Conservation (phyloP, 2,113 vertebrate genomes). For the Oreocharis arfaki region DNA sequence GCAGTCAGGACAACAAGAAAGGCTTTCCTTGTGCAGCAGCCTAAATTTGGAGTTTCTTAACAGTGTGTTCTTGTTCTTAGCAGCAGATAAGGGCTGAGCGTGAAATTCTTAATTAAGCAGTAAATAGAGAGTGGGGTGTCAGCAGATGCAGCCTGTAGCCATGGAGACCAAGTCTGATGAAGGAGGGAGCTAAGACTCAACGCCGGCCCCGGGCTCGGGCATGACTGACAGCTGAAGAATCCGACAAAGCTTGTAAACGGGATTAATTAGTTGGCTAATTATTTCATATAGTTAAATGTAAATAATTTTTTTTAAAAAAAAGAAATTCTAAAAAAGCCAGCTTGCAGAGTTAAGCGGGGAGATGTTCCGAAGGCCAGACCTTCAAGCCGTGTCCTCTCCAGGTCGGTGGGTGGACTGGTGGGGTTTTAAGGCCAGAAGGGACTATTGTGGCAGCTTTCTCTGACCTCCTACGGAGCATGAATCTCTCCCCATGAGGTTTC, state of each 20-base stretch:
- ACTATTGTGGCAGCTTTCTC: not conserved
- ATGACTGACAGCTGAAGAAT: conserved; percentile 82
- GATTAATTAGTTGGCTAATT: conserved; percentile 83
- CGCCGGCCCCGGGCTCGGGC: conserved; percentile 61
- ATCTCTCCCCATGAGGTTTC: not conserved
- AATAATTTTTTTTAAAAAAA: conserved; percentile 65
- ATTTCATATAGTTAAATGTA: conserved; percentile 75
- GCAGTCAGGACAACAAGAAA: conserved; percentile 74
- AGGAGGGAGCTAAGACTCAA: conserved; percentile 59
- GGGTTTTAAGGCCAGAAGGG: conserved; percentile 5
- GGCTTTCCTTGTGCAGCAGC: conserved; percentile 76
- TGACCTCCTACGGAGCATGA: not conserved
- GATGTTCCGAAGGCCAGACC: not conserved
- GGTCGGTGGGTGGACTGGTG: not conserved
- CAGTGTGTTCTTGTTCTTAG: conserved; percentile 82
- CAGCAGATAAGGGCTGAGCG: conserved; percentile 82
- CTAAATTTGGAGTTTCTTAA: conserved; percentile 84
- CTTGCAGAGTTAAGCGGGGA: not conserved
- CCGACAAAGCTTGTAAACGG: conserved; percentile 81
- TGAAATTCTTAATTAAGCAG: conserved; percentile 90
- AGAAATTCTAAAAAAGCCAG: not conserved
- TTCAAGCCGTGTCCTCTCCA: not conserved
- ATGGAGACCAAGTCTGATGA: conserved; percentile 79
- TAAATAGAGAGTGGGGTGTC: conserved; percentile 84
- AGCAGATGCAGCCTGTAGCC: conserved; percentile 84